These are phyloP conservation scores for Tetheella fluctuosa DNA, from an alignment of 2,888 invertebrate species.

Conservation along the genomic window DNA sequence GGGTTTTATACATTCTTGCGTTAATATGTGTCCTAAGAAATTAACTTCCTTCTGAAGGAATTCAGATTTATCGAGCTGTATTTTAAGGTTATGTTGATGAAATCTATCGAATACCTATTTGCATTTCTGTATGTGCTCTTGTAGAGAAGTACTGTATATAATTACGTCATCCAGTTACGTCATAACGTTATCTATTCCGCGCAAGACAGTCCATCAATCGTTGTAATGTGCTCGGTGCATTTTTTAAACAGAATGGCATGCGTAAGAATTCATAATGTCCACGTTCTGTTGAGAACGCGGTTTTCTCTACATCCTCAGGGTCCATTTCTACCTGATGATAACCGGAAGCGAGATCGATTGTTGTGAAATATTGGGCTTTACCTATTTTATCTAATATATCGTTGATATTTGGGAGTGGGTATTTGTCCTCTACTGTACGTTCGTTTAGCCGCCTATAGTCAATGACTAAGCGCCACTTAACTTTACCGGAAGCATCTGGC, in stretches of 20 bases:
- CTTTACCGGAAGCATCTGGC: not conserved
- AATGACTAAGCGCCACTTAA: not conserved
- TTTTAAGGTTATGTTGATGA: too few relatives aligned
- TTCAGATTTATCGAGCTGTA: too few relatives aligned
- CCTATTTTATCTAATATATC: constrained; percentile 1
- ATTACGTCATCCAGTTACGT: too few relatives aligned
- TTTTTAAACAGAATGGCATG: constrained; percentile 19
- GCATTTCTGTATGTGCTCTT: too few relatives aligned
- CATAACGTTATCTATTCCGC: not conserved
- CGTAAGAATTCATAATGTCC: constrained; percentile 16
- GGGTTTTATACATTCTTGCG: too few relatives aligned
- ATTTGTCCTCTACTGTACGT: not conserved
- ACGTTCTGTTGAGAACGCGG: not conserved
- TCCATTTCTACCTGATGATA: constrained; percentile 10
- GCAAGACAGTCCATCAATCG: not conserved
- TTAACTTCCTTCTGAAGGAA: too few relatives aligned
- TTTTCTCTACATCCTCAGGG: constrained; percentile 1
- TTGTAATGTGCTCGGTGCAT: not conserved
- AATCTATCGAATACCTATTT: too few relatives aligned
- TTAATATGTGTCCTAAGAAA: too few relatives aligned
- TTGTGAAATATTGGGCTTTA: not conserved
- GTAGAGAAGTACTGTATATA: too few relatives aligned
- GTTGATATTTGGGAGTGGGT: not conserved
- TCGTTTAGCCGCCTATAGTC: not conserved
- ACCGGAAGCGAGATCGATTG: constrained; percentile 2